A percentile compares a stretch with the other conserved stretches of the same genome.
Conservation (phyloP, 2,113 vertebrate genomes). For the Todiramphus chloris region DNA sequence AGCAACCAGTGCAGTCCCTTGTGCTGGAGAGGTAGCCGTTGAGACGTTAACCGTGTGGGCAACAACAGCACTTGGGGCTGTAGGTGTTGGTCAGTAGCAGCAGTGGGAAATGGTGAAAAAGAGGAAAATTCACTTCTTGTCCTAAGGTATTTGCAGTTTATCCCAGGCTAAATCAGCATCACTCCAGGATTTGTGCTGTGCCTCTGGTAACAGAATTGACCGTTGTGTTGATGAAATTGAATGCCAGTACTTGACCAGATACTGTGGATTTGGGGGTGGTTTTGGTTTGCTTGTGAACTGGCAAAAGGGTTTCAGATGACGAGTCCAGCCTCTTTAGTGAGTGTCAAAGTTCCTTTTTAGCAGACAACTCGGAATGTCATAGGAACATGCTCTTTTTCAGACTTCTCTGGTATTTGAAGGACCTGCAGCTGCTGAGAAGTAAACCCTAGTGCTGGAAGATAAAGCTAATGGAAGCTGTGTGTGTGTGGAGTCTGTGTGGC, state of each 20-base stretch:
- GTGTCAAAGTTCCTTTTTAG: neutral
- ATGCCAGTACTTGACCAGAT: neutral
- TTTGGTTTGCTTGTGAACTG: neutral
- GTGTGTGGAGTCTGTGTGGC: neutral
- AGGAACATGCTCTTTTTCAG: neutral
- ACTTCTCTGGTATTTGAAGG: neutral
- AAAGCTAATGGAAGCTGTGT: neutral
- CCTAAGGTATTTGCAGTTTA: neutral
- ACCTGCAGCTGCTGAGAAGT: neutral
- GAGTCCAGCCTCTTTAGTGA: neutral
- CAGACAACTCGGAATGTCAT: neutral
- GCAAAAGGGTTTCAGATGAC: neutral
- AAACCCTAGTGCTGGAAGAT: neutral
- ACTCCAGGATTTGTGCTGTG: neutral
- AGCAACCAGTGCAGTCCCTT: neutral
- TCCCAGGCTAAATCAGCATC: neutral
- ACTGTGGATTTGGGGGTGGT: neutral
- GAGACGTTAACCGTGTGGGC: neutral
- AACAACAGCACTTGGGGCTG: fast-evolving
- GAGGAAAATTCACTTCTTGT: neutral
- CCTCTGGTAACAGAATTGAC: fast-evolving
- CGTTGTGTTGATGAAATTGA: neutral
- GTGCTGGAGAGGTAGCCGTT: neutral
- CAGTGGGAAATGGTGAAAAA: neutral
- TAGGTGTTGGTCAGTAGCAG: neutral